These are phyloP conservation scores for Drosophila demipolita DNA, from an alignment of 2,888 invertebrate species.

Conservation along the genomic window DNA sequence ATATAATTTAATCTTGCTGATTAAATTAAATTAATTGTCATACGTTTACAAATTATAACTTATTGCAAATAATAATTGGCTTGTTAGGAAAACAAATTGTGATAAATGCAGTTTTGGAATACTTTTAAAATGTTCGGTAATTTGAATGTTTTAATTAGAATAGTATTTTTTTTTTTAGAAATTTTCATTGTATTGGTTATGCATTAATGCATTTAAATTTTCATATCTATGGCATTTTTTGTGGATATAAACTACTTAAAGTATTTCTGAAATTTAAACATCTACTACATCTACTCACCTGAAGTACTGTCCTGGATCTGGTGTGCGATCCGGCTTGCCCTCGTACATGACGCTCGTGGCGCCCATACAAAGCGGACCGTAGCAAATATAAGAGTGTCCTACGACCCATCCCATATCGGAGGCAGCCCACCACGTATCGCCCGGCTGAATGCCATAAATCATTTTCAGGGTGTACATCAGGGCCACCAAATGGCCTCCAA, in stretches of 20 bases:
- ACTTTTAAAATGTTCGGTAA: no score
- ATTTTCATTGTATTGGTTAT: neutral
- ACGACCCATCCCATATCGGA: slow-evolving; percentile 93
- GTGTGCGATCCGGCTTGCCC: slow-evolving; percentile 97
- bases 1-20: neutral
- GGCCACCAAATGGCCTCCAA: slow-evolving; percentile 94
- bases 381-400: slow-evolving; percentile 97
- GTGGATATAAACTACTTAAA: no score
- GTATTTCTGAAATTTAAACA: no score
- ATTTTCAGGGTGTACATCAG: slow-evolving; percentile 93
- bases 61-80: no score
- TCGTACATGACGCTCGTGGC: slow-evolving; percentile 93
- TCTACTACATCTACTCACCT: slow-evolving; percentile 86
- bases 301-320: slow-evolving; percentile 96
- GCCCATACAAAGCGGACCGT: slow-evolving; percentile 93
- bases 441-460: slow-evolving; percentile 92
- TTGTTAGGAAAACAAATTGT: neutral
- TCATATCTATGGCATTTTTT: neutral
- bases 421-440: slow-evolving; percentile 96
- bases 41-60: no score
- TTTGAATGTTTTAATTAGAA: neutral
- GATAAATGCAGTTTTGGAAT: neutral
- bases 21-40: no score
- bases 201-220: neutral
- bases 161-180: neutral